A percentile compares a stretch with the other conserved stretches of the same genome.
Evolutionary conservation across 1,140 invertebrate species (phyloP).

Genomic region (Macrotrachela quadricornifera): DNA sequence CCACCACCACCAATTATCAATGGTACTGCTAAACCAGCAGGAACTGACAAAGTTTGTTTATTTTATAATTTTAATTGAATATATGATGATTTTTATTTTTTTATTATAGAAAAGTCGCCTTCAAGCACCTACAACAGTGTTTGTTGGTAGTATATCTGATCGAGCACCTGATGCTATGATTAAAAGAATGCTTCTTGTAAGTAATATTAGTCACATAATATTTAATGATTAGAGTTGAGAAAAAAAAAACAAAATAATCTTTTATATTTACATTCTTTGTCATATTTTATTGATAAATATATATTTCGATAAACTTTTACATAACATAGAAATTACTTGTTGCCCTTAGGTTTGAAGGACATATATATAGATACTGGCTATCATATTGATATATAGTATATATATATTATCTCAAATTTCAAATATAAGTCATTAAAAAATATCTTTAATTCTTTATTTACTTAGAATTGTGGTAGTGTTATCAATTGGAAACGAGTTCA

Average conservation of each 20-base stretch:
- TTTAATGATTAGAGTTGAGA: too few relatives aligned
- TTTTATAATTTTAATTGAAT: too few relatives aligned
- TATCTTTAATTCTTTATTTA: constrained; percentile 3
- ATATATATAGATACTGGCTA: too few relatives aligned
- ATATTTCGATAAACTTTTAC: too few relatives aligned
- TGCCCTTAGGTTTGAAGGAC: too few relatives aligned
- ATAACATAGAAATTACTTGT: too few relatives aligned
- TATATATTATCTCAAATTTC: too few relatives aligned
- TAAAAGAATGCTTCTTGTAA: constrained; percentile 52
- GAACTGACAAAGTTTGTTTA: not conserved
- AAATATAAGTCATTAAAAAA: too few relatives aligned
- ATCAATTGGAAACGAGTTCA: constrained; percentile 90
- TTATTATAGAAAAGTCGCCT: not conserved
- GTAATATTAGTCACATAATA: too few relatives aligned
- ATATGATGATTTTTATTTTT: not conserved
- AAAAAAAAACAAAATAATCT: too few relatives aligned
- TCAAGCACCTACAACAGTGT: constrained; percentile 54
- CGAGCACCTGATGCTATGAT: constrained; percentile 82
- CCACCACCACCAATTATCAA: not conserved
- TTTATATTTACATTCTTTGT: too few relatives aligned
- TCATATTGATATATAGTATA: constrained; percentile 10
- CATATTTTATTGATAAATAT: too few relatives aligned
- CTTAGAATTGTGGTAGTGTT: constrained; percentile 56
- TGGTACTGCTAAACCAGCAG: not conserved
- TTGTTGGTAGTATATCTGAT: constrained; percentile 92